Conservation (phyloP, 1,140 invertebrate genomes). For the Achroia grisella region DNA sequence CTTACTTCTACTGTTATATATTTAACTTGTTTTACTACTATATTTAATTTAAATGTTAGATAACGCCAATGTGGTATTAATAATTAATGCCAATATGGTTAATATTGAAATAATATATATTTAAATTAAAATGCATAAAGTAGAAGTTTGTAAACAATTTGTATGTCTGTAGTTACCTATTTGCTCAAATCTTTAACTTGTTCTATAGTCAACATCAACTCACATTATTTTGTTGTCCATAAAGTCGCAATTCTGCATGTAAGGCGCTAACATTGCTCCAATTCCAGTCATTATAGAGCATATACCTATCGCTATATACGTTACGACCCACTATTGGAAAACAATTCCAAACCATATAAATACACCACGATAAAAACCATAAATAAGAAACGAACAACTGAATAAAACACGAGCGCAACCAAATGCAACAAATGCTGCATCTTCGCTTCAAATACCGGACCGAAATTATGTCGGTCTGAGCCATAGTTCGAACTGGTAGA, state of each 20-base stretch:
- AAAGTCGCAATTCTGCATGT: slow-evolving; percentile 64
- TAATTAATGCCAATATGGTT: no score
- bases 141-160: no score
- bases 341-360: slow-evolving; percentile 80
- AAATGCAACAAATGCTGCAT: slow-evolving; percentile 78
- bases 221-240: slow-evolving; percentile 77
- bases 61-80: no score
- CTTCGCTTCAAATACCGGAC: no score
- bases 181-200: slow-evolving; percentile 82
- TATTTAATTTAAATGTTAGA: no score
- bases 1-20: no score
- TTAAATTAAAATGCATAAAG: no score
- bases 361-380: slow-evolving; percentile 76
- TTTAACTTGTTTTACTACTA: no score
- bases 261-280: slow-evolving; percentile 79
- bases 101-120: no score
- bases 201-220: slow-evolving; percentile 83
- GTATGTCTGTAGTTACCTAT: slow-evolving; percentile 12
- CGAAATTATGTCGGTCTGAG: no score
- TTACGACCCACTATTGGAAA: slow-evolving; percentile 81
- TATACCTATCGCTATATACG: slow-evolving; percentile 77
- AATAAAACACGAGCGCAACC: slow-evolving; percentile 74
- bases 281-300: slow-evolving; percentile 79
- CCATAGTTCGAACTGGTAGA: no score
- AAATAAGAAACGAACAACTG: slow-evolving; percentile 74